Percentiles rank a stretch among this genome's conserved stretches.
These are phyloP conservation scores for Cyphomyrus plagiostoma DNA, from an alignment of 2,113 vertebrate species.

Conservation along the genomic window DNA sequence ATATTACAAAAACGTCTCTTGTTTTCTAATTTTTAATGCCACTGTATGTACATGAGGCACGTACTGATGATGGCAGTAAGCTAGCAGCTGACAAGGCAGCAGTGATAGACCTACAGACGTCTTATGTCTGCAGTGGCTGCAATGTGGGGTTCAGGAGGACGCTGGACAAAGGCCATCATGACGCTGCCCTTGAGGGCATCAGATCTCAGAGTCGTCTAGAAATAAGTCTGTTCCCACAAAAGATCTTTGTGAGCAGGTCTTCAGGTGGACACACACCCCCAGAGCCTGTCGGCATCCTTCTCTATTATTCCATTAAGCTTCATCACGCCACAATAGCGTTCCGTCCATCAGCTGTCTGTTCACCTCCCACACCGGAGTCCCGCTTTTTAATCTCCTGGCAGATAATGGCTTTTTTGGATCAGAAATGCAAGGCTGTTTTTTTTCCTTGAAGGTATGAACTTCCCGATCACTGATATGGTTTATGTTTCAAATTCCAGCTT, in stretches of 20 bases:
- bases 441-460: neutral
- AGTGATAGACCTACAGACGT: neutral
- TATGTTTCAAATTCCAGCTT: neutral
- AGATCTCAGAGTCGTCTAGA: neutral
- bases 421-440: no score
- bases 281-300: neutral
- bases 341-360: constrained; percentile 12
- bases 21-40: no score
- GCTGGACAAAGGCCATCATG: neutral
- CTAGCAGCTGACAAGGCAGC: neutral
- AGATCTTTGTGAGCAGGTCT: neutral
- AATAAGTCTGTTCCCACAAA: constrained; percentile 13
- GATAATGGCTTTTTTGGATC: neutral
- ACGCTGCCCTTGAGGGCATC: neutral
- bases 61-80: neutral
- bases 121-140: neutral
- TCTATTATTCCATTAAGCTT: neutral
- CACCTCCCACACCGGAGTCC: neutral
- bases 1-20: no score
- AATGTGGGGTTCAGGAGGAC: neutral
- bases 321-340: neutral
- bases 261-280: neutral
- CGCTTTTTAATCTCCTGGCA: neutral
- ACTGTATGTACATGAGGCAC: neutral
- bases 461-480: neutral